phyloP scores from a whole-genome alignment of 2,888 invertebrate genomes.

The Schizotus pectinicornis region DNA sequence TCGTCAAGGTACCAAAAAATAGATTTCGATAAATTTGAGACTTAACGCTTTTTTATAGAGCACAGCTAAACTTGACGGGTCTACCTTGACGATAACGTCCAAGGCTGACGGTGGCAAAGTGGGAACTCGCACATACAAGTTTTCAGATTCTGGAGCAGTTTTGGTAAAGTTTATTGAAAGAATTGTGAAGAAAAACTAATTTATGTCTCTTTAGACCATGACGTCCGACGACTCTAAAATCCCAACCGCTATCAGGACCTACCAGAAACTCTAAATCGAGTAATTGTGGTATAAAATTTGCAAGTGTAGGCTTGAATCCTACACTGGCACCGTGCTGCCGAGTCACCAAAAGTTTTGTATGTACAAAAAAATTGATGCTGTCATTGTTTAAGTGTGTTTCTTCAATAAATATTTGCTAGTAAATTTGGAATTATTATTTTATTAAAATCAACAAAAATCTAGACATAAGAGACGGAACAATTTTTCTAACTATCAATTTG shows the following conservation, averaged over 20 bases:
- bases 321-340: too few species aligned
- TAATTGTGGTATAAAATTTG: too few species aligned
- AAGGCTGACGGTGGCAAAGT: constrained; percentile 22
- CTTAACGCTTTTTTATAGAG: constrained; percentile 26
- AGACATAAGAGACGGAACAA: too few species aligned
- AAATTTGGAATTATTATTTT: too few species aligned
- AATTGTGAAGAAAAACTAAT: background rate
- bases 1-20: constrained; percentile 30
- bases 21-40: background rate
- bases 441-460: too few species aligned
- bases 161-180: constrained; percentile 27
- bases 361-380: too few species aligned
- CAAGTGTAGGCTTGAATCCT: too few species aligned
- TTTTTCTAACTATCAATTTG: too few species aligned
- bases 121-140: constrained; percentile 31
- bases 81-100: constrained; percentile 29
- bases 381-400: too few species aligned
- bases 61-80: constrained; percentile 26
- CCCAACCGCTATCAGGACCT: background rate
- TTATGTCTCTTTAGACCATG: constrained; percentile 11
- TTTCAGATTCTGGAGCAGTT: constrained; percentile 27
- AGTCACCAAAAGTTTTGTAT: background rate
- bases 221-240: background rate
- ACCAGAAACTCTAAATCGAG: background rate
- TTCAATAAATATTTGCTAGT: too few species aligned